A percentile compares a stretch with the other conserved stretches of the same genome.
phyloP scores from a whole-genome alignment of 2,113 vertebrate genomes.

The Gasterosteus aculeatus region DNA sequence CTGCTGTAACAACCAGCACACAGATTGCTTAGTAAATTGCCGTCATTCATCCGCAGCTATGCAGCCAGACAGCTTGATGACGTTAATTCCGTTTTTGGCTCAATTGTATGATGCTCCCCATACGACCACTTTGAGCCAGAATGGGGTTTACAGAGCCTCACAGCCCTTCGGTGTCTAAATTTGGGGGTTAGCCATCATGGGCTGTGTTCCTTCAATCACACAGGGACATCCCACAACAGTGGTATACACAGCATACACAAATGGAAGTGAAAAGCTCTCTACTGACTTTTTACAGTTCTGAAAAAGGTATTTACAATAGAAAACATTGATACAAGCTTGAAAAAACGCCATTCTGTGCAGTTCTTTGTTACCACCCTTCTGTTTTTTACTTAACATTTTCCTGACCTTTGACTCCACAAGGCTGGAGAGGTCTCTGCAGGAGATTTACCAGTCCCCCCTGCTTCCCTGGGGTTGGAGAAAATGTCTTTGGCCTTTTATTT shows the following conservation, averaged over 20 bases:
- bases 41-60: neutral
- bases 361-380: slow-evolving; percentile 8
- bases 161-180: neutral
- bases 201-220: neutral
- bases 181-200: neutral
- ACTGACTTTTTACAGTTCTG: neutral
- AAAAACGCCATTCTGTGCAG: slow-evolving; percentile 6
- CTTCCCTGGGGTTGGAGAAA: slow-evolving; percentile 13
- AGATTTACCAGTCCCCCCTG: slow-evolving; percentile 31
- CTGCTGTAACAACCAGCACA: neutral
- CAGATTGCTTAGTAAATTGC: neutral
- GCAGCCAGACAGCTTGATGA: neutral
- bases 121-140: neutral
- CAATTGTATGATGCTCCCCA: neutral
- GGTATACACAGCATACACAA: neutral
- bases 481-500: slow-evolving; percentile 46
- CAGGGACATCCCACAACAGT: neutral
- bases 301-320: slow-evolving; percentile 10
- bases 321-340: neutral
- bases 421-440: slow-evolving; percentile 11
- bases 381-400: slow-evolving; percentile 32
- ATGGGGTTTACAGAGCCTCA: neutral
- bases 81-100: neutral
- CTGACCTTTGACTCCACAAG: slow-evolving; percentile 27
- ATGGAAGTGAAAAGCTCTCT: neutral